Evolutionary conservation across 2,797 vertebrate species (phyloP), one percentile per base, ranked within the genome.

Genomic region (Prionace glauca): DNA sequence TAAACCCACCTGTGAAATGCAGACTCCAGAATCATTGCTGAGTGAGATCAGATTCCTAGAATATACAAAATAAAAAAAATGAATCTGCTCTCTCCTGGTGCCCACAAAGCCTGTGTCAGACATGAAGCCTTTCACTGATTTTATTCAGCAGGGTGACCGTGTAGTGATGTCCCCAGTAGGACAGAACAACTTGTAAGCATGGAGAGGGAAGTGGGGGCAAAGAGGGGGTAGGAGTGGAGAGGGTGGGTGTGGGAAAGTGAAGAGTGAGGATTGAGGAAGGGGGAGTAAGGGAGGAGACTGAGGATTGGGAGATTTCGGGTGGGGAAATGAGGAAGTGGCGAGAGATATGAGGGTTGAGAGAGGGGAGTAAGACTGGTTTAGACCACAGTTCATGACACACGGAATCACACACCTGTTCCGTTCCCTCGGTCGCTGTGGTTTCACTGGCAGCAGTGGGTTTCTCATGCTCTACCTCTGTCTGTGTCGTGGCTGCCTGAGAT

Each of bases 141-240:
- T 41, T 81, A 7, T 18, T 81, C 16, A 18, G 2, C 16, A 36
- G 41, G 3, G 10, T 41, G 79, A 79, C n/a, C n/a, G 41, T 20
- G 36, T 41, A 18, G 79, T 41, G n/a, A 18, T 14, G 32, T 77
- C 74, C 32, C 12, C 74, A 16, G 32, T 14, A 11, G 16, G 74
- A 12, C 32, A 36, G 12, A n/a, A 79, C 1, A n/a, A 3, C 14
- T 12, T 4, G 2, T 79, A 36, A 79, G 29, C 32, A n/a, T 26
- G 32, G 62, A 29, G 22, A 84, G n/a, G 36, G 79, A 95, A 95
- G 4, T 67, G 62, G 95, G 67, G 81, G 92, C 95, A 77, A 94
- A 95, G 95, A 95, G 84, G 96, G 95, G 95, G 95, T 96, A 96
- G 96, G 96, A 96, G 96, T 95, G 96, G 95, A 71, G 69, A 26